Evolutionary conservation across 2,797 vertebrate genomes (phyloP).

Genomic region (Hafferia zeledoni): DNA sequence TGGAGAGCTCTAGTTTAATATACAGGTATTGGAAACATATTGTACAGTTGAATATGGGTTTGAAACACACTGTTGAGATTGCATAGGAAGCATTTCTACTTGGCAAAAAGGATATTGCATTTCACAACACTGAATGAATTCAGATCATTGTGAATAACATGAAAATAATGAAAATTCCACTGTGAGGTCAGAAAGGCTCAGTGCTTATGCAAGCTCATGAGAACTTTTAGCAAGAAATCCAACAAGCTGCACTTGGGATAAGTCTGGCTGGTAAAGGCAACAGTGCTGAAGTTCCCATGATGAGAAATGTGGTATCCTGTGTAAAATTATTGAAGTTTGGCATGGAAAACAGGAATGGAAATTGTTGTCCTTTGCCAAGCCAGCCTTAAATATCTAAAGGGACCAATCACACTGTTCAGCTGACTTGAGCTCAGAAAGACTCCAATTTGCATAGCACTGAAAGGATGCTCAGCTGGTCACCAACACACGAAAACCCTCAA

Average conservation of each 20-base stretch:
- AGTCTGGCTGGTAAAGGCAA: conserved; percentile 7
- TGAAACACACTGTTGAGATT: conserved; percentile 44
- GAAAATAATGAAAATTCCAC: neutral
- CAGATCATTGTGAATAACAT: conserved; percentile 13
- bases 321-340: neutral
- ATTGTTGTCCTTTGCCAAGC: neutral
- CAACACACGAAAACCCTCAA: neutral
- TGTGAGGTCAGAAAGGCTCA: neutral
- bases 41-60: neutral
- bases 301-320: neutral
- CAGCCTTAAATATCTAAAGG: neutral
- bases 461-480: neutral
- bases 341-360: neutral
- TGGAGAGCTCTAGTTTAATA: neutral
- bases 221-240: neutral
- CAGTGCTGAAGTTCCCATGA: neutral
- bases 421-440: neutral
- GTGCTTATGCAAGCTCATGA: conserved; percentile 19
- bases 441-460: neutral
- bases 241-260: neutral
- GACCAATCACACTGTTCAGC: neutral
- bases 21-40: neutral
- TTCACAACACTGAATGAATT: conserved; percentile 37
- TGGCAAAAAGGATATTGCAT: conserved; percentile 4
- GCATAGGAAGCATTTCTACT: neutral